Evolutionary conservation across 2,113 vertebrate genomes (phyloP), one percentile per base, ranked within the genome.

Genomic region (Cryptomyrus ogoouensis): DNA sequence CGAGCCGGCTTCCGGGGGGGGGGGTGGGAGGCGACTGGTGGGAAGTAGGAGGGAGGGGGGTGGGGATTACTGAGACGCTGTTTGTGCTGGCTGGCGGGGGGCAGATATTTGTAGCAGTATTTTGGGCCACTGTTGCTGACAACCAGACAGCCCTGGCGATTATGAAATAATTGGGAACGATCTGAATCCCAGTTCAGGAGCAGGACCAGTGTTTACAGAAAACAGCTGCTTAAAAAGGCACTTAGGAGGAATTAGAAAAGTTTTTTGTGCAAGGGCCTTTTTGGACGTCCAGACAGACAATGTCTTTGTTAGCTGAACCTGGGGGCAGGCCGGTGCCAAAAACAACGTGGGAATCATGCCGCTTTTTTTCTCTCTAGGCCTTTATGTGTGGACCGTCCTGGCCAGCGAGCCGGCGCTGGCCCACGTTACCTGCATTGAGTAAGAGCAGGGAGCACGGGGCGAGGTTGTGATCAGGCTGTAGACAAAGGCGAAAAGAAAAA

Each of bases 261-360:
- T 87, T 3, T 62, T 66, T 88, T 92, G 90, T 39, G 84, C 21
- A 44, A 53, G 74, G 91, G 92, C 91, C 27, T 91, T 88, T 95
- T 94, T 94, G 94, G 93, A 94, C 93, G 94, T 92, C 93, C 91
- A 93, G 92, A 95, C 94, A 96, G 93, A 95, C 94, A 94, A 94
- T 94, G 91, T 95, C 94, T 95, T 95, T 96, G 94, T 94, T 95
- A 91, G 90, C 90, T 92, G 90, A 91, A 93, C 92, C 92, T 93
- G 58, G 92, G 92, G 93, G 91, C 87, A 77, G 89, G 88, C 74
- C 19, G 77, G 85, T 93, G 95, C 95, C 95, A 95, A 96, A 93
- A 95, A 93, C 93, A 95, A 95, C 70, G 92, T 95, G 93, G 93
- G 94, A 95, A 94, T 93, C 89, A 52, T 90, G 91, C 90, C 89